Conservation (phyloP, 1,140 invertebrate species). For the Vanessa atalanta region DNA sequence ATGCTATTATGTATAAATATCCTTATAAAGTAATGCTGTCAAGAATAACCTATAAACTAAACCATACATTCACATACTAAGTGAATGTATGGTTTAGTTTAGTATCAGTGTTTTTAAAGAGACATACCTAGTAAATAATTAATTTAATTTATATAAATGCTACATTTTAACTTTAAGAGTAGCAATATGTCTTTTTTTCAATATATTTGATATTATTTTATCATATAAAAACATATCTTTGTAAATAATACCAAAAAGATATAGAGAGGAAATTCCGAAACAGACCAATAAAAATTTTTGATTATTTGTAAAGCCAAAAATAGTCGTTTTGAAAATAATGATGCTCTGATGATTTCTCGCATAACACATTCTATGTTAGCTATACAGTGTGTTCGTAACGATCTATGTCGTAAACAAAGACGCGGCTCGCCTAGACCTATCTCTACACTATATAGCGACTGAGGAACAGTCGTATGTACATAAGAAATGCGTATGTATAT, state of each 20-base stretch:
- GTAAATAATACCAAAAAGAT: too few species aligned
- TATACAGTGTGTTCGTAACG: constrained; percentile 16
- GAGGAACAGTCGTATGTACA: constrained; percentile 16
- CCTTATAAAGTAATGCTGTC: constrained; percentile 1
- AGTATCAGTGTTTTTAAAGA: neutral
- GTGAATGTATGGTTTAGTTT: too few species aligned
- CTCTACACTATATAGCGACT: constrained; percentile 23
- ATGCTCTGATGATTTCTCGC: neutral
- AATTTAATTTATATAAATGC: too few species aligned
- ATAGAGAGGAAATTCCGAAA: too few species aligned
- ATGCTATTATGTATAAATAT: neutral
- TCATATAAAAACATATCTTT: too few species aligned
- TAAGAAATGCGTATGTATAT: neutral
- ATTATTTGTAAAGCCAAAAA: neutral
- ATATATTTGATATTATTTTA: neutral
- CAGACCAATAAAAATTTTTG: too few species aligned
- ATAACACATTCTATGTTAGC: neutral
- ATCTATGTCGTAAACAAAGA: constrained; percentile 46
- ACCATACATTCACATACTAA: too few species aligned
- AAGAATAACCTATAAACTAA: constrained; percentile 4
- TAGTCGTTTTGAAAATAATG: neutral
- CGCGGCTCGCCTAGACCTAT: constrained; percentile 47
- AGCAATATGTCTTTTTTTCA: neutral
- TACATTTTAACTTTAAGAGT: too few species aligned
- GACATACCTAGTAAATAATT: neutral